These are phyloP conservation scores for Oncorhynchus clarkii DNA, from an alignment of 2,113 vertebrate species.

Conservation along the genomic window DNA sequence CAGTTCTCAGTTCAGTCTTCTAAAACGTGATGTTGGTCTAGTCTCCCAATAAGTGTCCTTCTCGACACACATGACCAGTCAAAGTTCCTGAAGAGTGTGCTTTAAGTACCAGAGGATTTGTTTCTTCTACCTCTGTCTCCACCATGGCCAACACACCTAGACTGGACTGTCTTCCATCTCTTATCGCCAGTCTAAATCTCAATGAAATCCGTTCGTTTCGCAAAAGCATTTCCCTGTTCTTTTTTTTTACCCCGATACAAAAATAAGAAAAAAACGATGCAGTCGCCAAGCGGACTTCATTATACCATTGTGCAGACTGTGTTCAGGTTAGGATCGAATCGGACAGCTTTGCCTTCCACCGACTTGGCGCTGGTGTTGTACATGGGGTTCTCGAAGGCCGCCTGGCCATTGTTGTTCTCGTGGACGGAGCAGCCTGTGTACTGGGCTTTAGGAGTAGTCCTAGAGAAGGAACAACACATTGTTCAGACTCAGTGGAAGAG, in stretches of 20 bases:
- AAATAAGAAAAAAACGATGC: slow-evolving; percentile 6
- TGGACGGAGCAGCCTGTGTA: slow-evolving; percentile 98
- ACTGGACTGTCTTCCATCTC: too few relatives aligned
- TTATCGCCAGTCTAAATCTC: slow-evolving; percentile 9
- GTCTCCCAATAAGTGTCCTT: slow-evolving; percentile 6
- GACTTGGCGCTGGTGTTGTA: slow-evolving; percentile 97
- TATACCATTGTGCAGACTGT: slow-evolving; percentile 99
- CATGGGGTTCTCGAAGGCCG: slow-evolving; percentile 99
- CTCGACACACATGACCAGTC: slow-evolving; percentile 49
- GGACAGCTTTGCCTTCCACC: slow-evolving; percentile 93
- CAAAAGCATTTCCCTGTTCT: too few relatives aligned
- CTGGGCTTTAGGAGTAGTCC: slow-evolving; percentile 98
- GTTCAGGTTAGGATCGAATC: slow-evolving; percentile 98
- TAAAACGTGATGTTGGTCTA: too few relatives aligned
- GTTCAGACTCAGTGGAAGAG: slow-evolving; percentile 13
- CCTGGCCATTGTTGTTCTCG: slow-evolving; percentile 99
- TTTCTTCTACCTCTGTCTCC: slow-evolving; percentile 64
- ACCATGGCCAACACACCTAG: slow-evolving; percentile 35
- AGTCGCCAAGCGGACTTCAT: slow-evolving; percentile 47
- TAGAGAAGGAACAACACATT: slow-evolving; percentile 54
- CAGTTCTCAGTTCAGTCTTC: slow-evolving; percentile 63
- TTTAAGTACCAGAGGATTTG: slow-evolving; percentile 86
- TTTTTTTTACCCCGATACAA: too few relatives aligned
- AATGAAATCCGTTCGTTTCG: too few relatives aligned
- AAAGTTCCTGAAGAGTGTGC: slow-evolving; percentile 94